These are phyloP conservation scores for Oryzias celebensis DNA, from an alignment of 2,113 vertebrate genomes.

Conservation along the genomic window DNA sequence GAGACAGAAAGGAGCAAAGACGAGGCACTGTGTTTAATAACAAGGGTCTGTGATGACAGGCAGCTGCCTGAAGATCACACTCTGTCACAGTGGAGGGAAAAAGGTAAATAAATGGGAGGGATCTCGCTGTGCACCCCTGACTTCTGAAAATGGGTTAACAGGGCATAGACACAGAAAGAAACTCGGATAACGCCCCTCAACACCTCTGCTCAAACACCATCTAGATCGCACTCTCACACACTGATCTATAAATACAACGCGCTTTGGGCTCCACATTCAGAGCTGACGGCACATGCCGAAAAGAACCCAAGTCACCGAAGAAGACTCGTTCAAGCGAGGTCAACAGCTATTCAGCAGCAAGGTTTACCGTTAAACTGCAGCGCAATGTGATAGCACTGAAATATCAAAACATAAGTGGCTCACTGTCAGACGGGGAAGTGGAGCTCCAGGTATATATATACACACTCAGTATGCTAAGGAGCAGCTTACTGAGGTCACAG, in stretches of 20 bases:
- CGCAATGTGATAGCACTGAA: no score
- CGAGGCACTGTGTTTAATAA: constrained; percentile 47
- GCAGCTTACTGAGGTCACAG: no score
- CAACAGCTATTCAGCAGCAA: no score
- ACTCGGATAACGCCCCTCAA: constrained; percentile 59
- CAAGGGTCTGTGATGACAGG: constrained; percentile 3
- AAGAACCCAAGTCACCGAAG: constrained; percentile 10
- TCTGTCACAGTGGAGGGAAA: constrained; percentile 3
- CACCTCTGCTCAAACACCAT: constrained; percentile 35
- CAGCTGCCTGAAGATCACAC: constrained; percentile 38
- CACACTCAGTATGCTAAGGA: no score
- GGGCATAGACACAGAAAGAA: constrained; percentile 66
- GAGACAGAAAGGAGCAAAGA: not conserved
- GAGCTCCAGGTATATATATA: no score
- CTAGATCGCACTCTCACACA: constrained; percentile 10
- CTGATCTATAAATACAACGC: constrained; percentile 70
- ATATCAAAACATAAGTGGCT: no score
- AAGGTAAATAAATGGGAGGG: constrained; percentile 4
- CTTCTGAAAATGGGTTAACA: constrained; percentile 70
- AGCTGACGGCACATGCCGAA: constrained; percentile 12
- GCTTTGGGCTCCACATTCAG: constrained; percentile 68
- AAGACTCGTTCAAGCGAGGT: constrained; percentile 6
- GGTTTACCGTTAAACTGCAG: no score
- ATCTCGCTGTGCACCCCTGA: constrained; percentile 37
- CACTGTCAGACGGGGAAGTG: no score